phyloP scores from a whole-genome alignment of 2,888 invertebrate genomes.

The Cepaea hortensis region DNA sequence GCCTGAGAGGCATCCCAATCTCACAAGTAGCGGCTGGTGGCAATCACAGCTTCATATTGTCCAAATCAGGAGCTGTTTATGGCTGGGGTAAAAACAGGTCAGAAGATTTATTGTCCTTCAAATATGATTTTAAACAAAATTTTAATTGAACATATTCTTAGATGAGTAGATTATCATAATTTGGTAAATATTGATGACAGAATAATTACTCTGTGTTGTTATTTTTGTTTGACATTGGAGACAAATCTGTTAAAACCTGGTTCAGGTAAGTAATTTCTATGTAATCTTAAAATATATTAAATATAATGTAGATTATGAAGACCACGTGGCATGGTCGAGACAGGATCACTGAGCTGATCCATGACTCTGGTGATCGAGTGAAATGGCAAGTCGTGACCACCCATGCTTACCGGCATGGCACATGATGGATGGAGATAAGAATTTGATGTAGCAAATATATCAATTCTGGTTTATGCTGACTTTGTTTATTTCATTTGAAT shows the following conservation, averaged over 20 bases:
- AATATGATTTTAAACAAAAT: not conserved
- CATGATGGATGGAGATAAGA: no score
- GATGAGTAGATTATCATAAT: not conserved
- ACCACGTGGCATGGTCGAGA: no score
- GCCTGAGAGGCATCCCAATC: constrained; percentile 72
- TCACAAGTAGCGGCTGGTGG: constrained; percentile 72
- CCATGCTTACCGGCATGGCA: no score
- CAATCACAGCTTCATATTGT: constrained; percentile 72
- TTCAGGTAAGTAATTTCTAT: no score
- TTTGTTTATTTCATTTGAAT: no score
- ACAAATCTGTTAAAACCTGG: not conserved
- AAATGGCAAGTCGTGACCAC: no score
- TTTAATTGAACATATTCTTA: not conserved
- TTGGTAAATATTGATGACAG: not conserved
- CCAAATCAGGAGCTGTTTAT: constrained; percentile 76
- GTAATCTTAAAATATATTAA: no score
- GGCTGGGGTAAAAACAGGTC: constrained; percentile 76
- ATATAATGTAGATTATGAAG: no score
- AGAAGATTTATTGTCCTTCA: not conserved
- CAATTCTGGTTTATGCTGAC: no score
- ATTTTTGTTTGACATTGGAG: not conserved
- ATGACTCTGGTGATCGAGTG: no score
- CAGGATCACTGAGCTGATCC: no score
- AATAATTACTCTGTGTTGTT: not conserved
- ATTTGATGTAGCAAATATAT: no score